These are phyloP conservation scores for Caerostris darwini DNA, from an alignment of 1,140 invertebrate genomes.

Conservation along the genomic window DNA sequence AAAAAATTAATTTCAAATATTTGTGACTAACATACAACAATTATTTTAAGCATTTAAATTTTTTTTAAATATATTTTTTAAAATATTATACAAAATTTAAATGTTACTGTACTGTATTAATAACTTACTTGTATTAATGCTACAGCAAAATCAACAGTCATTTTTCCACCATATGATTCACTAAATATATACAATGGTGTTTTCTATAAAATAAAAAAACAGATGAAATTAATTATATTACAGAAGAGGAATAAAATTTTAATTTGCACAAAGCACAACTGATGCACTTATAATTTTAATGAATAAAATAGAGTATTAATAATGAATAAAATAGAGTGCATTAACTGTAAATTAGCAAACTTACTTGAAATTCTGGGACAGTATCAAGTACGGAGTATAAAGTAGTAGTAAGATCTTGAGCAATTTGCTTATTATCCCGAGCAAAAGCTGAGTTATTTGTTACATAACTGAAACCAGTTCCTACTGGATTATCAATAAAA, in stretches of 20 bases:
- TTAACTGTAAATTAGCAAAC: neutral
- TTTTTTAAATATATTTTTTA: too few relatives aligned
- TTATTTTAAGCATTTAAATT: too few relatives aligned
- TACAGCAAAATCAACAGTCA: constrained; percentile 89
- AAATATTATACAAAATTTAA: too few relatives aligned
- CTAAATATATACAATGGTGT: constrained; percentile 91
- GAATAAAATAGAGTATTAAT: too few relatives aligned
- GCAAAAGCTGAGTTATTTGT: constrained; percentile 84
- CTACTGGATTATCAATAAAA: constrained; percentile 94
- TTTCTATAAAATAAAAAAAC: constrained; percentile 81
- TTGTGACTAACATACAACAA: too few relatives aligned
- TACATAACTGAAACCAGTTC: constrained; percentile 92
- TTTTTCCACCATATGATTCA: constrained; percentile 95
- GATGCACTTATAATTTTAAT: too few relatives aligned
- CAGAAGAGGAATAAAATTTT: too few relatives aligned
- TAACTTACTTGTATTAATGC: constrained; percentile 84
- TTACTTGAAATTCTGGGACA: constrained; percentile 85
- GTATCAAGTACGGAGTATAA: constrained; percentile 86
- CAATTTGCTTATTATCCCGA: constrained; percentile 88
- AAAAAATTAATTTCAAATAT: too few relatives aligned
- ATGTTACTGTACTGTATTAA: too few relatives aligned
- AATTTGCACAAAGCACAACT: too few relatives aligned
- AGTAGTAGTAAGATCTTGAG: constrained; percentile 88
- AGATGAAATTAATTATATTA: neutral
- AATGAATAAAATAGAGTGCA: too few relatives aligned